These are phyloP conservation scores for Reinhardtius hippoglossoides DNA, from an alignment of 2,113 vertebrate genomes.

Conservation along the genomic window DNA sequence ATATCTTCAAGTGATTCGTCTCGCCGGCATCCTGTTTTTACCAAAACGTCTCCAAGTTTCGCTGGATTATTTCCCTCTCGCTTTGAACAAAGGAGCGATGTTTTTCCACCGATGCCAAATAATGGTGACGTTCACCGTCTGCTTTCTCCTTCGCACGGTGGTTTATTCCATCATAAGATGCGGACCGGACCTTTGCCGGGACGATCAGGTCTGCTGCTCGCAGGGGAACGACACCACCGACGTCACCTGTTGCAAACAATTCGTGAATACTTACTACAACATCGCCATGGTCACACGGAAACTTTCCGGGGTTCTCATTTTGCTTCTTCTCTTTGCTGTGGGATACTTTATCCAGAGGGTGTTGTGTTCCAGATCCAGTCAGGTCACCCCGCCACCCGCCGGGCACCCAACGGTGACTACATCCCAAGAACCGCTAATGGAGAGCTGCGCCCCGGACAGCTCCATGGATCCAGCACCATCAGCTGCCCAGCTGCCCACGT, in stretches of 20 bases:
- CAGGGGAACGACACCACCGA: slow-evolving; percentile 74
- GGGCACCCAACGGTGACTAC: slow-evolving; percentile 68
- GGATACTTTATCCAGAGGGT: slow-evolving; percentile 88
- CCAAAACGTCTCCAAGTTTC: background rate
- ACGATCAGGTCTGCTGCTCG: slow-evolving; percentile 83
- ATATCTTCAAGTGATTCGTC: slow-evolving; percentile 5
- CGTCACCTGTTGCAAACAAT: slow-evolving; percentile 80
- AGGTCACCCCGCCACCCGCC: slow-evolving; percentile 64
- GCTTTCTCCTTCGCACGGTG: slow-evolving; percentile 14
- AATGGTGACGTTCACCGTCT: slow-evolving; percentile 11
- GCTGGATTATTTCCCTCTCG: background rate
- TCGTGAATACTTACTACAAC: slow-evolving; percentile 84
- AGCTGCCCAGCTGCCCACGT: slow-evolving; percentile 82
- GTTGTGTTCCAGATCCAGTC: slow-evolving; percentile 83
- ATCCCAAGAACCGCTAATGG: slow-evolving; percentile 84
- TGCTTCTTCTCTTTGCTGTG: slow-evolving; percentile 88
- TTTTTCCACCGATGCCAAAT: slow-evolving; percentile 16
- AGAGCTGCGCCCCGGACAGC: slow-evolving; percentile 66
- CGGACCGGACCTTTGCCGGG: slow-evolving; percentile 79
- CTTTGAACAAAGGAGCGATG: slow-evolving; percentile 22
- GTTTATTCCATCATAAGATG: slow-evolving; percentile 72
- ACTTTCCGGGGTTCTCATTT: slow-evolving; percentile 87
- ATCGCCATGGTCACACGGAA: slow-evolving; percentile 88
- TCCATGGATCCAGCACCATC: slow-evolving; percentile 37
- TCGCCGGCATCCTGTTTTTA: slow-evolving; percentile 1